phyloP scores from a whole-genome alignment of 2,797 vertebrate genomes.

The Epinephelus coioides region DNA sequence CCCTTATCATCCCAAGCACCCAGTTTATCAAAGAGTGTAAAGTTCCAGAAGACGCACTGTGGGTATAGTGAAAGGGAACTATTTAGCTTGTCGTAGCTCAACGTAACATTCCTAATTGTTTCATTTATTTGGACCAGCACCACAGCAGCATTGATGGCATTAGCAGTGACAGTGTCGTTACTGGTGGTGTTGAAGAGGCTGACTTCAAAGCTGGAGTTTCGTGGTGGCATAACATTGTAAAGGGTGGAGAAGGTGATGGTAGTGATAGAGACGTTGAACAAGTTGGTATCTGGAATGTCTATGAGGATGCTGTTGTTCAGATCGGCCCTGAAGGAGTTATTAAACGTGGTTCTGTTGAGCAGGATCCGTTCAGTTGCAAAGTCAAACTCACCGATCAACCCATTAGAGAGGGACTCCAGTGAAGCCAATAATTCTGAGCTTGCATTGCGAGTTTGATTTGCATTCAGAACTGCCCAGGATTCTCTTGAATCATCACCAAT shows the following conservation, averaged over 20 bases:
- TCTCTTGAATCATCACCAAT: slow-evolving; percentile 40
- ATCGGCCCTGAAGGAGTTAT: slow-evolving; percentile 53
- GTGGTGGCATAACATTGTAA: slow-evolving; percentile 78
- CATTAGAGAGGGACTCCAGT: slow-evolving; percentile 81
- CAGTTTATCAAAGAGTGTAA: slow-evolving; percentile 48
- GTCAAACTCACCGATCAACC: slow-evolving; percentile 24
- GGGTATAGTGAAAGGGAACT: slow-evolving; percentile 54
- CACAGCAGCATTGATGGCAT: slow-evolving; percentile 84
- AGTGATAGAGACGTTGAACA: slow-evolving; percentile 70
- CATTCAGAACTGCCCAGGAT: slow-evolving; percentile 84
- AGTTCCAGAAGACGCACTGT: slow-evolving; percentile 94
- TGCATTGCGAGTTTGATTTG: slow-evolving; percentile 45
- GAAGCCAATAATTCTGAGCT: slow-evolving; percentile 85
- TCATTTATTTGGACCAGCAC: slow-evolving; percentile 83
- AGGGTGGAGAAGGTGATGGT: slow-evolving; percentile 87
- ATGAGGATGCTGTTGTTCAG: slow-evolving; percentile 80
- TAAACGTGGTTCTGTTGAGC: slow-evolving; percentile 70
- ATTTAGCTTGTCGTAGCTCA: slow-evolving; percentile 85
- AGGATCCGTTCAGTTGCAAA: slow-evolving; percentile 67
- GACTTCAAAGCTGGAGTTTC: background rate
- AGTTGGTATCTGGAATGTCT: slow-evolving; percentile 54
- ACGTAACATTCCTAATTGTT: slow-evolving; percentile 73
- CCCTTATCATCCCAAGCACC: slow-evolving; percentile 88
- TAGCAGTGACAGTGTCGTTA: slow-evolving; percentile 24
- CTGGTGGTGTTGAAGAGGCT: background rate